phyloP scores from a whole-genome alignment of 2,113 vertebrate species.

The Semicossyphus pulcher region DNA sequence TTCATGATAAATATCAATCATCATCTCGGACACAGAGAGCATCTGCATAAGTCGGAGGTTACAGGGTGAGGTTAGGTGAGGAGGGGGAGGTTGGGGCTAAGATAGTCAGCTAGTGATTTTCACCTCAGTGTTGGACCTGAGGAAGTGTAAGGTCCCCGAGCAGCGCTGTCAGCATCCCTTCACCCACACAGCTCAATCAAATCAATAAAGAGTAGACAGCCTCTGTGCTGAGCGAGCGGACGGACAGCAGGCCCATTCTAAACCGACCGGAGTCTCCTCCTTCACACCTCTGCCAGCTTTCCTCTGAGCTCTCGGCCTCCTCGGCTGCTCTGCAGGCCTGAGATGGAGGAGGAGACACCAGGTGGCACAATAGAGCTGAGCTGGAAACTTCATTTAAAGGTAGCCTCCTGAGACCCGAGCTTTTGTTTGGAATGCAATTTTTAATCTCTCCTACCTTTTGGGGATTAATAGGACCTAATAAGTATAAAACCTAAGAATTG shows the following conservation, averaged over 20 bases:
- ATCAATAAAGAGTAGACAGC: slow-evolving; percentile 59
- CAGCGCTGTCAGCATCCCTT: slow-evolving; percentile 64
- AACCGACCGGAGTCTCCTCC: neutral
- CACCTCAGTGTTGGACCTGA: slow-evolving; percentile 33
- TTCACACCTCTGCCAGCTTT: slow-evolving; percentile 8
- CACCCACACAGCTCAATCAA: slow-evolving; percentile 55
- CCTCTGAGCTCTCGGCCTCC: neutral
- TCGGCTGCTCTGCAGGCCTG: neutral
- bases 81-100: neutral
- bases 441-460: too few relatives aligned
- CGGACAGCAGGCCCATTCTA: slow-evolving; percentile 16
- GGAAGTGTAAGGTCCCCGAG: slow-evolving; percentile 44
- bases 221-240: slow-evolving; percentile 22
- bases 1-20: neutral
- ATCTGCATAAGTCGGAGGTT: slow-evolving; percentile 11
- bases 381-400: slow-evolving; percentile 25
- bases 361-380: slow-evolving; percentile 66
- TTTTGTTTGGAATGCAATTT: too few relatives aligned
- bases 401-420: too few relatives aligned
- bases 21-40: slow-evolving; percentile 1
- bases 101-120: slow-evolving; percentile 42
- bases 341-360: slow-evolving; percentile 50
- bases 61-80: slow-evolving; percentile 7
- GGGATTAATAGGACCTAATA: too few relatives aligned
- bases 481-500: too few relatives aligned